Evolutionary conservation across 2,797 vertebrate genomes (phyloP), one percentile per base, ranked within the genome.

Genomic region (Pampus argenteus): DNA sequence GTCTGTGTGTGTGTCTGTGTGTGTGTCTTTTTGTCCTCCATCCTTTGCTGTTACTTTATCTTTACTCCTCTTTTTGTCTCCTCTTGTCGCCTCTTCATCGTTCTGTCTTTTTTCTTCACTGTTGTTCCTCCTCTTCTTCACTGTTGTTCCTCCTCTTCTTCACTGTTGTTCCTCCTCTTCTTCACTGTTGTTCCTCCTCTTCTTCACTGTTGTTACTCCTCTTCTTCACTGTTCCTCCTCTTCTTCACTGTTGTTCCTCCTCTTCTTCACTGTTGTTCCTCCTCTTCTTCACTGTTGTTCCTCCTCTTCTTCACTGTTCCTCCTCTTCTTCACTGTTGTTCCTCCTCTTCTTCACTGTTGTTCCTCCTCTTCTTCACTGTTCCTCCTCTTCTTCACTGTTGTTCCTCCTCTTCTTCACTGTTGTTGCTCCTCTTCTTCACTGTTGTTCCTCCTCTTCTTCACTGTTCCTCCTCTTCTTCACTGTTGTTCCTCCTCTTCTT

Each of bases 1-100:
- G 62, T 40, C 7, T 31, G 60, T 55, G 76, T 71, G 84, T 58
- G 59, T 76, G 62, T 40, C 7, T 31, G 60, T 55, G 71, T 62
- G 62, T 83, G 74, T 78, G 49, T 79, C 76, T 68, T 49, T 74
- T 61, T 17, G 25, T 54, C 50, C 59, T 71, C 73, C 50, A 8
- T 66, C 72, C 23, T 57, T 14, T 62, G 14, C 44, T 63, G 47
- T 88, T 80, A 71, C 78, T 72, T 79, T 48, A 65, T 78, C 40
- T 57, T 66, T 71, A 48, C 36, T 66, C 22, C 25, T 65, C 34
- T 14, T 7, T 38, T 6, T 54, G 11, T 61, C 72, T 71, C 66
- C 48, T 45, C 1, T 26, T 28, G 51, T 74, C 66, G 2, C 51
- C 38, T 56, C 45, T 70, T 61, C 20, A 23, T 42, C 13, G 15